Evolutionary conservation across 2,888 invertebrate species (phyloP), one percentile per base, ranked within the genome.

Genomic region (Ceraclea dissimilis): DNA sequence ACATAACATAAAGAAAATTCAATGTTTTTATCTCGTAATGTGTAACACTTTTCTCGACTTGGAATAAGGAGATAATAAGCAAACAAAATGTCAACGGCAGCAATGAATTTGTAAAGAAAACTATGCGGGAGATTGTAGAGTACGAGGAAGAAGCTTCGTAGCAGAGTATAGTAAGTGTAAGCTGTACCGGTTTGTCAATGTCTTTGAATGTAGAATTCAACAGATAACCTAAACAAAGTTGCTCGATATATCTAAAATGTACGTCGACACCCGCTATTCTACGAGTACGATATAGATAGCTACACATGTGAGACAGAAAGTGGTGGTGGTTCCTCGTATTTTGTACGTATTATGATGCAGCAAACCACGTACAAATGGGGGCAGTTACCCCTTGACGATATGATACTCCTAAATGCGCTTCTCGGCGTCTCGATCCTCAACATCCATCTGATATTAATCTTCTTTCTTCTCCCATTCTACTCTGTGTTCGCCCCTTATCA

Each of bases 211-310:
- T 39, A 39, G 39, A 39, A 39, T 16, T 39, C 8, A 16, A 16
- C 39, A 39, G 39, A 8, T 39, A 39, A 39, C 39, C 39, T n/a
- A 39, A 39, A 39, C 39, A 39, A 39, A 39, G 39, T 39, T 39
- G 16, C 13, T 39, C 13, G 39, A 39, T 8, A 39, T 39, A 39
- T 39, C 8, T 39, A 26, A 26, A 26, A 26, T 26, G 26, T 26
- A 26, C 26, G 26, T 26, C 26, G 26, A 26, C 26, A 26, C 26
- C 26, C 26, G 26, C 5, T 10, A 26, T 26, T 16, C 13, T 13
- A 39, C 16, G 5, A 4, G 4, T 39, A 31, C 31, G 11, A 11
- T 8, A 11, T 31, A 31, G 6, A 11, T 31, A 31, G 8, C 31
- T 39, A 39, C 39, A 8, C 39, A 13, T 39, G 31, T 31, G 31